These are phyloP conservation scores for Aquatica leii DNA, from an alignment of 2,888 invertebrate species.

Conservation along the genomic window DNA sequence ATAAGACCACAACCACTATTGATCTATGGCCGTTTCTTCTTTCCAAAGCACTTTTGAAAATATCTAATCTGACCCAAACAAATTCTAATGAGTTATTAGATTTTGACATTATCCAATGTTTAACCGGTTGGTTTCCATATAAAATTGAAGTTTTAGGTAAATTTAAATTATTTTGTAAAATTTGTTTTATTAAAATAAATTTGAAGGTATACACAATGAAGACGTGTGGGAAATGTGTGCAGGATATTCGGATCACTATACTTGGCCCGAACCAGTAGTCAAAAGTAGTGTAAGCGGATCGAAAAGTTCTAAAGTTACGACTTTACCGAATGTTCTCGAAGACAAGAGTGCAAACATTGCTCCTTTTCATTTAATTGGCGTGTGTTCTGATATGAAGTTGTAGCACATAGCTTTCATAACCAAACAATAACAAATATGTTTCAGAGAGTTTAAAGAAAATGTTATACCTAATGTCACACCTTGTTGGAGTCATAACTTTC, in stretches of 20 bases:
- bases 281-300: slow-evolving; percentile 15
- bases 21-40: slow-evolving; percentile 62
- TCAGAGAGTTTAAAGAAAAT: slow-evolving; percentile 25
- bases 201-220: slow-evolving; percentile 38
- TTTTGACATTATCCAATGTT: slow-evolving; percentile 58
- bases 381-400: slow-evolving; percentile 45
- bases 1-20: slow-evolving; percentile 22
- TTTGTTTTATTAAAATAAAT: slow-evolving; percentile 7
- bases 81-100: slow-evolving; percentile 54
- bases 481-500: slow-evolving; percentile 55
- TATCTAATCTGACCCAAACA: slow-evolving; percentile 58
- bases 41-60: slow-evolving; percentile 61
- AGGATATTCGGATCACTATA: slow-evolving; percentile 48
- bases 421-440: too few relatives aligned
- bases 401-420: too few relatives aligned
- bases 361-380: slow-evolving; percentile 37
- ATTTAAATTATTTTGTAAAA: neutral
- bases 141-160: slow-evolving; percentile 46
- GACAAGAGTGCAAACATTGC: slow-evolving; percentile 21
- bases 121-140: slow-evolving; percentile 61
- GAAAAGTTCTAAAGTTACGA: slow-evolving; percentile 27
- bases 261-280: slow-evolving; percentile 43
- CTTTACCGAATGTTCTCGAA: slow-evolving; percentile 22
- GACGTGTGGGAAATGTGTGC: slow-evolving; percentile 52
- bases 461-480: slow-evolving; percentile 52